Conservation (phyloP, 2,888 invertebrate genomes). For the Stenotaenia linearis region DNA sequence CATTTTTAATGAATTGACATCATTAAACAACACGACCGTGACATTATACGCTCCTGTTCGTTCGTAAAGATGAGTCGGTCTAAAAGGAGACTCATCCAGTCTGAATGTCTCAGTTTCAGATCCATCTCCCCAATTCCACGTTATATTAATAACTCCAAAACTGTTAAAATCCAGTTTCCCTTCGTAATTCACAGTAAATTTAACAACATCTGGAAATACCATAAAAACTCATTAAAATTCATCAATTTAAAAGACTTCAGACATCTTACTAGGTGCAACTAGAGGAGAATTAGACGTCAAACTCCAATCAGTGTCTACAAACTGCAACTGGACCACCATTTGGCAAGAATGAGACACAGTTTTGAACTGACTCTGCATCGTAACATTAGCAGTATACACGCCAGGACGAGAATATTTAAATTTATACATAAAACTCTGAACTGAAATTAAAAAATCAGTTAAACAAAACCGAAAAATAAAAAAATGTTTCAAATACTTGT, state of each 20-base stretch:
- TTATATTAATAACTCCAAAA: neutral
- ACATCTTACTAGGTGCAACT: neutral
- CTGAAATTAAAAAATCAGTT: neutral
- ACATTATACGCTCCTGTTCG: neutral
- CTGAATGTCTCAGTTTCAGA: neutral
- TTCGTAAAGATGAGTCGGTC: neutral
- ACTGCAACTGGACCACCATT: neutral
- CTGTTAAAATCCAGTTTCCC: neutral
- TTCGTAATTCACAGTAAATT: neutral
- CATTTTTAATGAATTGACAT: neutral
- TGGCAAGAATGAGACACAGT: neutral
- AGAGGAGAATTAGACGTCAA: neutral
- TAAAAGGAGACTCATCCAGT: neutral
- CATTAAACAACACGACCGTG: neutral
- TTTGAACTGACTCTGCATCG: neutral
- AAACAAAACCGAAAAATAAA: too few species aligned
- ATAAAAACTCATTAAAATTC: neutral
- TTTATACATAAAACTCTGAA: neutral
- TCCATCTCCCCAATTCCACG: neutral
- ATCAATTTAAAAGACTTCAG: neutral
- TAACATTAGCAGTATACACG: neutral
- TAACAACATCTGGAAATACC: neutral
- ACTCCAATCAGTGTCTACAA: neutral
- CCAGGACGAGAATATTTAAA: neutral
- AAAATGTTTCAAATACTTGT: neutral